Base-by-base conservation (phyloP, 2,888 invertebrate species). In the Ypsolopha sequella region DNA sequence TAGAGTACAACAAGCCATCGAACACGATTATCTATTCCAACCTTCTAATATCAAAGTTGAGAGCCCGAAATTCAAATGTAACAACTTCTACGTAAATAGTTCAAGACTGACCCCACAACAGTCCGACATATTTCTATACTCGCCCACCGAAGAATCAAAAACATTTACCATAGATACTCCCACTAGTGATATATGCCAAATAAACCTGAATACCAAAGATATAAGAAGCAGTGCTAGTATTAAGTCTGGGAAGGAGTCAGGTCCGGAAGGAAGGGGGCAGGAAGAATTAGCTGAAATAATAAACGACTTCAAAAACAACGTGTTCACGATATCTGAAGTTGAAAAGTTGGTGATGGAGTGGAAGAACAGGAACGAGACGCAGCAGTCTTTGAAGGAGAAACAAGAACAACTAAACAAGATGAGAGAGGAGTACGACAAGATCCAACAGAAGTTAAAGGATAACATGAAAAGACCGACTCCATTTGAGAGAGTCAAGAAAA, bases 251-350 rank as follows among this genome's bases (percentile, higher is more conserved):
- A 82, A 82, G 59, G 85, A 84, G 41, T 68, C 51, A n/a, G 76
- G 64, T 54, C 81, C 82, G 1, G 62, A n/a, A n/a, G n/a, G 80
- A 6, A 85, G 80, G 0, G 87, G 87, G 1, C 92, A 95, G 68
- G 94, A 94, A 56, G 95, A 96, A 68, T 84, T 96, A 53, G 90
- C 93, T 3, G 95, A 95, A 79, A 94, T 96, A 50, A 94, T 96
- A 69, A 94, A 92, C 65, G 95, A 95, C 65, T 95, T 95, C 65
- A 95, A 96, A 73, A 95, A 95, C 65, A 95, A 95, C 66, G 94
- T 95, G 3, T 92, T 95, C 59, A 92, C 94, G 0, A 93, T 96
- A 65, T 89, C 91, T 0, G 95, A 95, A 80, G 94, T 95, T 0
- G 95, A 95, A 72, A 90, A 93, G 60, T 81, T 96, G 50, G 95